Base-by-base conservation (phyloP, 2,797 vertebrate species). In the Caiman crocodilus region DNA sequence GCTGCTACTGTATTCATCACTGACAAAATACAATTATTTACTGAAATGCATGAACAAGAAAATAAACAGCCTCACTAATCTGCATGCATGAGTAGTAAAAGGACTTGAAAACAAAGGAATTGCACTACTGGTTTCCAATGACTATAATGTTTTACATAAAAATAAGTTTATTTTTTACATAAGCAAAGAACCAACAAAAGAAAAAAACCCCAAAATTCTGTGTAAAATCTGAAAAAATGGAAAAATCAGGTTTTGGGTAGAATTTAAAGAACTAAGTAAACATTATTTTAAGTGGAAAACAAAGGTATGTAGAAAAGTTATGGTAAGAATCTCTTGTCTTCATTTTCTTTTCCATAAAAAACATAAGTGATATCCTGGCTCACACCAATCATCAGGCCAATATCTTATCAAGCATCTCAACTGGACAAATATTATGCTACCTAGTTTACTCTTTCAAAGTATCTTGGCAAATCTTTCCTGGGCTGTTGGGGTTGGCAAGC, bases 261-360 rank as follows among this genome's bases (percentile, higher is more conserved):
- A 90, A 84, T 28, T 14, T 81, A 88, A 94, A 92, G 2, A 92
- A 82, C 79, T 67, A 82, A 3, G 2, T 81, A 91, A 91, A 81
- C 88, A 91, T 56, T 89, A 93, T 88, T 90, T 94, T 67, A 90
- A 86, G 83, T 60, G 1, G 69, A 85, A 18, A 88, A 77, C 74
- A 30, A 90, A 90, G 42, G 84, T 57, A 56, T 15, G 79, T 5
- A 74, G 2, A 86, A 16, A 89, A 76, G 17, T 75, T 69, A 11
- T 71, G 61, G 79, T n/a, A 79, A 63, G 73, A 88, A 82, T 64
- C 63, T 77, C 55, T 14, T 82, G 60, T 74, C 6, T 63, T 82
- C 10, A 84, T 21, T 3, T 58, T 73, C 26, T 75, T 75, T 11
- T 13, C 55, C 73, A 42, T 42, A n/a, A 42, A 42, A 42, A 42